These are phyloP conservation scores for Geotrupes spiniger DNA, from an alignment of 2,888 invertebrate species.

Conservation along the genomic window DNA sequence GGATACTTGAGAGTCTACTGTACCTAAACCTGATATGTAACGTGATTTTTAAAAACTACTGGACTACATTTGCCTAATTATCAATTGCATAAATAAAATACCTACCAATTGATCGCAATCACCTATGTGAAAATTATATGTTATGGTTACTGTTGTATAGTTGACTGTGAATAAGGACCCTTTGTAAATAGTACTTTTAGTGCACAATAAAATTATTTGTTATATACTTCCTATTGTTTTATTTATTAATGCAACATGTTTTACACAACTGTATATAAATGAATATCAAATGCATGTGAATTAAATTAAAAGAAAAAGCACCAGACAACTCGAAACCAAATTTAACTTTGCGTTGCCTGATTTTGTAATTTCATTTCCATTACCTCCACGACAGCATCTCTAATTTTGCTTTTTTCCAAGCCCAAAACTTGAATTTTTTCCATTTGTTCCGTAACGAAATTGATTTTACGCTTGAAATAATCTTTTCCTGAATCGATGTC, in stretches of 20 bases:
- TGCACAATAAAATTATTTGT: conserved; percentile 23
- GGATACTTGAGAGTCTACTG: too few species aligned
- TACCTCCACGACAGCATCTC: conserved; percentile 74
- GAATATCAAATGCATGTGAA: too few species aligned
- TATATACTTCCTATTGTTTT: conserved; percentile 14
- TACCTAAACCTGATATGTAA: too few species aligned
- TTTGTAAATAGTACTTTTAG: conserved; percentile 19
- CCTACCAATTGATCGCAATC: too few species aligned
- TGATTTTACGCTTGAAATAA: conserved; percentile 88
- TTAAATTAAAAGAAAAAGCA: conserved; percentile 5
- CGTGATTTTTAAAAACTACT: too few species aligned
- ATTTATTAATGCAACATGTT: conserved; percentile 7
- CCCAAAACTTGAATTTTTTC: conserved; percentile 85
- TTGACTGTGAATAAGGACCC: conserved; percentile 6
- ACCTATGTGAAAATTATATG: neutral
- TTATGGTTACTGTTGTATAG: conserved; percentile 2
- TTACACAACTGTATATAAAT: too few species aligned
- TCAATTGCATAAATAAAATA: too few species aligned
- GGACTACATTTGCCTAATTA: too few species aligned
- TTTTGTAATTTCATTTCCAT: conserved; percentile 68
- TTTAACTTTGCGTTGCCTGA: conserved; percentile 10
- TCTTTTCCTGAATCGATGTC: conserved; percentile 79
- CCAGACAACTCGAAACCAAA: neutral
- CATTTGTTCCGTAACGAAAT: conserved; percentile 91
- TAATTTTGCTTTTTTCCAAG: conserved; percentile 77